phyloP scores from a whole-genome alignment of 2,113 vertebrate genomes.

The Todiramphus saurophagus region DNA sequence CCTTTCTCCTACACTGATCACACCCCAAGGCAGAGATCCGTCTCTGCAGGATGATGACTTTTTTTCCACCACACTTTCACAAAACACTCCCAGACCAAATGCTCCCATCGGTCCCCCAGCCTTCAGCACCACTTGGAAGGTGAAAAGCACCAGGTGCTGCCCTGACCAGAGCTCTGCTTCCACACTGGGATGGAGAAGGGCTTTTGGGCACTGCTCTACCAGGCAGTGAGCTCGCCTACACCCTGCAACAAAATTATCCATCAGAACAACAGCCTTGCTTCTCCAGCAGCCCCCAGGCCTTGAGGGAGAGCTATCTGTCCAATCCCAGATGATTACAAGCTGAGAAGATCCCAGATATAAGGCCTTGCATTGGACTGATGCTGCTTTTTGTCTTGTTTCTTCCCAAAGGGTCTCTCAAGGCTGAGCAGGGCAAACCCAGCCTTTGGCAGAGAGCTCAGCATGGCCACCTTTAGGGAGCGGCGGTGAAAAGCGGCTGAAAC shows the following conservation, averaged over 20 bases:
- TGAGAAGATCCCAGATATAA: neutral
- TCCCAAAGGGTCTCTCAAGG: neutral
- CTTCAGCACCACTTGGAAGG: neutral
- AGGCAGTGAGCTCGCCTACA: neutral
- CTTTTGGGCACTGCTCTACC: neutral
- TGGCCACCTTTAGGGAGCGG: neutral
- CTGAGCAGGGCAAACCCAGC: neutral
- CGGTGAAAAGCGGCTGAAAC: neutral
- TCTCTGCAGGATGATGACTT: neutral
- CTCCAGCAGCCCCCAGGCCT: neutral
- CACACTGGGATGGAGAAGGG: neutral
- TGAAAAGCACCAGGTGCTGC: neutral
- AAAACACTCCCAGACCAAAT: neutral
- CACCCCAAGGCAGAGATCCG: neutral
- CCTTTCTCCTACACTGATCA: neutral
- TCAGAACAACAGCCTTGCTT: neutral
- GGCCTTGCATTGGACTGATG: neutral
- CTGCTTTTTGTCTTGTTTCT: neutral
- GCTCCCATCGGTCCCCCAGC: neutral
- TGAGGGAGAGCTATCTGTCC: neutral
- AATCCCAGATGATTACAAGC: neutral
- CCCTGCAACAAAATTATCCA: neutral
- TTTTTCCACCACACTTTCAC: neutral
- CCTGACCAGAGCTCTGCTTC: neutral
- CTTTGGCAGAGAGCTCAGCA: neutral